These are phyloP conservation scores for Oxytorus armatus DNA, from an alignment of 2,888 invertebrate genomes.

Conservation along the genomic window DNA sequence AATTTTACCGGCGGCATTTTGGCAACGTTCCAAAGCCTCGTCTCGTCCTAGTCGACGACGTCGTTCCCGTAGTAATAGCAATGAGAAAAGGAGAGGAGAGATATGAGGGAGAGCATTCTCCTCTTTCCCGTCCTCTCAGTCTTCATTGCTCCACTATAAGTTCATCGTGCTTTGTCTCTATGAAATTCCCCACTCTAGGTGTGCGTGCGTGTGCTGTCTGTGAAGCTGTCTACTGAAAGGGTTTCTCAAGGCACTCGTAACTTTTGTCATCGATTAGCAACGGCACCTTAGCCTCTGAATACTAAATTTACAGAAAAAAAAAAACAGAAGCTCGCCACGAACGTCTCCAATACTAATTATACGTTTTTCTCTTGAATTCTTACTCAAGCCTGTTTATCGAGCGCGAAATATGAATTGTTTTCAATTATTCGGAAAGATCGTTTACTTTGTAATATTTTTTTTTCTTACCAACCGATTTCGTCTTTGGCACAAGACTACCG, in stretches of 20 bases:
- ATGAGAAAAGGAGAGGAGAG: conserved; percentile 40
- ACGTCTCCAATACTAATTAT: background rate
- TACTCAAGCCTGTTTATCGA: background rate
- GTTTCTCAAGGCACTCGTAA: conserved; percentile 31
- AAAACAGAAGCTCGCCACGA: background rate
- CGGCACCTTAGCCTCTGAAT: background rate
- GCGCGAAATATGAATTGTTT: background rate
- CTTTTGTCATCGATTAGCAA: conserved; percentile 62
- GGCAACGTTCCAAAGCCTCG: conserved; percentile 74
- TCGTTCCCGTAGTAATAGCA: conserved; percentile 49
- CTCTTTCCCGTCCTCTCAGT: conserved; percentile 17
- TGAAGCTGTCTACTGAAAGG: background rate
- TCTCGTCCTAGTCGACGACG: conserved; percentile 66
- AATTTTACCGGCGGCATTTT: conserved; percentile 80
- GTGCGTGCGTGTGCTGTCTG: background rate
- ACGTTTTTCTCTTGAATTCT: background rate
- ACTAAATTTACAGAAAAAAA: background rate
- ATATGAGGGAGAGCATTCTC: conserved; percentile 50
- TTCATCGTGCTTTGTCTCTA: conserved; percentile 39
- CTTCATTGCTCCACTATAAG: conserved; percentile 31
- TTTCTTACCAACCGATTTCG: conserved; percentile 1
- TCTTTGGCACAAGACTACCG: conserved; percentile 2
- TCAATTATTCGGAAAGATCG: background rate
- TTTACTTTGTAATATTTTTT: conserved; percentile 19
- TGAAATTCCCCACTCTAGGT: conserved; percentile 6